A percentile compares a stretch with the other conserved stretches of the same genome.
Conservation (phyloP, 2,113 vertebrate species). For the Eublepharis macularius region DNA sequence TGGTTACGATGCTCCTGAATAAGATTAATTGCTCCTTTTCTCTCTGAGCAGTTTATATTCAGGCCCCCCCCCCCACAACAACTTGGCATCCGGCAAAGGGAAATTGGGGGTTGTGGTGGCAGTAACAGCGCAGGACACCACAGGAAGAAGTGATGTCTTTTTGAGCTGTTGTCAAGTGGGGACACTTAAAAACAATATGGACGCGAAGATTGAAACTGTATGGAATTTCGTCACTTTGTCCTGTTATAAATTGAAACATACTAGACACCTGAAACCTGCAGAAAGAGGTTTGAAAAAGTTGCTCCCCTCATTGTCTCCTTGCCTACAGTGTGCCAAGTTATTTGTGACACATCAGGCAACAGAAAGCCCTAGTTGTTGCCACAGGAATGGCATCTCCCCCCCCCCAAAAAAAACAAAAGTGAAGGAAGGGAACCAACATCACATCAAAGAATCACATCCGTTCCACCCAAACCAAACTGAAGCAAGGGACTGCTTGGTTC, state of each 20-base stretch:
- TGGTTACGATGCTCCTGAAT: constrained; percentile 37
- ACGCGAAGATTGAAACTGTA: not conserved
- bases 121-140: not conserved
- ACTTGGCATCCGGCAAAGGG: constrained; percentile 5
- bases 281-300: not conserved
- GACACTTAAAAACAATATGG: not conserved
- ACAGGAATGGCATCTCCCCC: too few relatives aligned
- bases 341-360: not conserved
- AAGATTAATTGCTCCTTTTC: constrained; percentile 53
- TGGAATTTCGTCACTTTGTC: not conserved
- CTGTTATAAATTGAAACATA: not conserved
- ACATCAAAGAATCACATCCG: too few relatives aligned
- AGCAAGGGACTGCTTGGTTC: too few relatives aligned
- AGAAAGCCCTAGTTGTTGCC: too few relatives aligned
- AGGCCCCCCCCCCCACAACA: not conserved
- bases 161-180: not conserved
- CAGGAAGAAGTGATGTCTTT: not conserved
- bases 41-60: not conserved
- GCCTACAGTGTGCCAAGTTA: not conserved
- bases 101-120: not conserved
- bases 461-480: too few relatives aligned
- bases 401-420: too few relatives aligned
- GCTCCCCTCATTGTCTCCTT: not conserved
- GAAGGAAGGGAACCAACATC: too few relatives aligned
- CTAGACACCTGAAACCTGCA: not conserved